Conservation (phyloP, 2,888 invertebrate species). For the Cenopis cana region DNA sequence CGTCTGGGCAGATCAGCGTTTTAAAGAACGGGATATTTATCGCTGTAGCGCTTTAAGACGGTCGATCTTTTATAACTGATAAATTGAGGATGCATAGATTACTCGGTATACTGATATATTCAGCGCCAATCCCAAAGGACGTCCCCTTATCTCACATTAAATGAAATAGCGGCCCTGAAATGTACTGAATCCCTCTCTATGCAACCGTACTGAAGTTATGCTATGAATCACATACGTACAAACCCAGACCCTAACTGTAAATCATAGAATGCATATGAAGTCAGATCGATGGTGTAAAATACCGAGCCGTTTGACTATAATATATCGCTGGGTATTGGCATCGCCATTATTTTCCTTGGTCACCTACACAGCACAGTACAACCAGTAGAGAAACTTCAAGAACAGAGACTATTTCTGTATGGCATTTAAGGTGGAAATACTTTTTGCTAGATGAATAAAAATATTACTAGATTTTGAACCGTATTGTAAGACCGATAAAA, state of each 20-base stretch:
- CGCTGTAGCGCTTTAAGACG: no score
- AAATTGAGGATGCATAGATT: no score
- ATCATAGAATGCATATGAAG: slow-evolving; percentile 19
- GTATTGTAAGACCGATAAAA: no score
- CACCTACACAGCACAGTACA: neutral
- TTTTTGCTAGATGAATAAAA: no score
- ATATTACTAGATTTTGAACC: no score
- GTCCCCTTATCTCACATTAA: no score
- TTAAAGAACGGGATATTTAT: no score
- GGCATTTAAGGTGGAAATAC: no score
- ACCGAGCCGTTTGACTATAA: slow-evolving; percentile 4
- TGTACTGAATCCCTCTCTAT: neutral
- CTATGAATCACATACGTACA: slow-evolving; percentile 10
- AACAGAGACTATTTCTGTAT: neutral
- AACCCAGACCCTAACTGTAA: slow-evolving; percentile 7
- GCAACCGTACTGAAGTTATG: neutral
- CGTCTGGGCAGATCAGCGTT: no score
- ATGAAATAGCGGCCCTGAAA: neutral
- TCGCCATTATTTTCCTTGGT: neutral
- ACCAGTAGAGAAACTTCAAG: neutral
- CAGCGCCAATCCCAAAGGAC: no score
- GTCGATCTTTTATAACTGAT: no score
- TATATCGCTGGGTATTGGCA: neutral
- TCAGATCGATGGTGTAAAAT: neutral
- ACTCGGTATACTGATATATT: no score